Evolutionary conservation across 2,888 invertebrate species (phyloP), one percentile per base, ranked within the genome.

Genomic region (Lochmaea crataegi): DNA sequence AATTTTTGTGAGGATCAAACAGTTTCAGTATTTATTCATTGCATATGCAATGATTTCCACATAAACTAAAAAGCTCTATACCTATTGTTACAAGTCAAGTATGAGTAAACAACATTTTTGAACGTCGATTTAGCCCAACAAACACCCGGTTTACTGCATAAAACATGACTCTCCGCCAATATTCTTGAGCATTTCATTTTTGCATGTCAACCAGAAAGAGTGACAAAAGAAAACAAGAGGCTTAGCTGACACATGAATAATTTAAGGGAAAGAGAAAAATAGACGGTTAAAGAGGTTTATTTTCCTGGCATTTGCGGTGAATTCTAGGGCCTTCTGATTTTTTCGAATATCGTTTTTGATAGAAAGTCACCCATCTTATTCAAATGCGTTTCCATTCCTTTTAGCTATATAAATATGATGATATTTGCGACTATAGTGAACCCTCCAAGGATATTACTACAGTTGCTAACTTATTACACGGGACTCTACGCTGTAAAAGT

Each of bases 241-340:
- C 32, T 58, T 6, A 58, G 58, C 32, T 58, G 58, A 32, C 26
- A 58, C 58, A 58, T 58, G 58, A 58, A 58, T 58, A 58, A 58
- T 58, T 58, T 32, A 32, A 9, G 5, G 26, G 26, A 32, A 58
- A 32, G n/a, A 32, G n/a, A 58, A 58, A 58, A 58, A 26, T 14
- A 58, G 26, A 10, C 53, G 16, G 53, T 18, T 53, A 9, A 16
- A 16, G 18, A 18, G 2, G 1, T 53, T 53, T 53, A 51, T 51
- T 51, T 7, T 53, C 53, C 16, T 53, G 51, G 45, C 11, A 45
- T 45, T n/a, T n/a, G n/a, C n/a, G n/a, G n/a, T n/a, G n/a, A n/a
- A n/a, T n/a, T 45, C 11, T 45, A 45, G 14, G 2, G 45, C 45
- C 11, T 4, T 14, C 14, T 45, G 11, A 12, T 45, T 11, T 45